phyloP scores from a whole-genome alignment of 2,113 vertebrate species.

The Tragelaphus strepsiceros region DNA sequence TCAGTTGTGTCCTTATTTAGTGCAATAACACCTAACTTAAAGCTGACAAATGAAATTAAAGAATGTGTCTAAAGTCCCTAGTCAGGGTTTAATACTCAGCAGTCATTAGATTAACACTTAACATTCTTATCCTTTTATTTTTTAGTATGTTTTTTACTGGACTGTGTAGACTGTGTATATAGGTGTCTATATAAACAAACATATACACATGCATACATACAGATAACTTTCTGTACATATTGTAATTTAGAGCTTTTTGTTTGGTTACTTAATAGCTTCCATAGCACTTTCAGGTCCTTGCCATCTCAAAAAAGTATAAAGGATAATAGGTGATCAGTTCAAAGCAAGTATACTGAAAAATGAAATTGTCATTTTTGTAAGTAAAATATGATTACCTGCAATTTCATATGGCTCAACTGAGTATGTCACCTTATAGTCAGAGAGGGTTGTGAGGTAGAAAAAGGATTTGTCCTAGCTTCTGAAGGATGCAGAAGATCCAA shows the following conservation, averaged over 20 bases:
- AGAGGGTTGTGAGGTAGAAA: neutral
- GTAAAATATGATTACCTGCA: neutral
- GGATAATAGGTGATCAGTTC: neutral
- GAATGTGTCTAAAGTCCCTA: neutral
- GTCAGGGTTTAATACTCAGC: neutral
- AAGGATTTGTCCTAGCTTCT: neutral
- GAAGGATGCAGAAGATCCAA: neutral
- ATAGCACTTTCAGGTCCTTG: neutral
- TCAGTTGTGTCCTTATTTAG: too few species aligned
- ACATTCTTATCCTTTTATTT: neutral
- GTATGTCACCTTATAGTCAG: neutral
- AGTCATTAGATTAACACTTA: neutral
- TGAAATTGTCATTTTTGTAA: neutral
- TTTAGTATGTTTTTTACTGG: neutral
- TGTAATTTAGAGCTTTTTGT: neutral
- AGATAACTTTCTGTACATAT: neutral
- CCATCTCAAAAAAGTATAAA: neutral
- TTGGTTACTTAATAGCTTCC: neutral
- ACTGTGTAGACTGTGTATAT: neutral
- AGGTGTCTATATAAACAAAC: neutral
- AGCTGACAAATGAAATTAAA: neutral
- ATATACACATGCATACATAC: neutral
- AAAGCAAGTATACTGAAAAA: neutral
- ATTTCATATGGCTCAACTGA: neutral
- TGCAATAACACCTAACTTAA: too few species aligned